Conservation (phyloP, 2,797 vertebrate species). For the Myotis vivesi region DNA sequence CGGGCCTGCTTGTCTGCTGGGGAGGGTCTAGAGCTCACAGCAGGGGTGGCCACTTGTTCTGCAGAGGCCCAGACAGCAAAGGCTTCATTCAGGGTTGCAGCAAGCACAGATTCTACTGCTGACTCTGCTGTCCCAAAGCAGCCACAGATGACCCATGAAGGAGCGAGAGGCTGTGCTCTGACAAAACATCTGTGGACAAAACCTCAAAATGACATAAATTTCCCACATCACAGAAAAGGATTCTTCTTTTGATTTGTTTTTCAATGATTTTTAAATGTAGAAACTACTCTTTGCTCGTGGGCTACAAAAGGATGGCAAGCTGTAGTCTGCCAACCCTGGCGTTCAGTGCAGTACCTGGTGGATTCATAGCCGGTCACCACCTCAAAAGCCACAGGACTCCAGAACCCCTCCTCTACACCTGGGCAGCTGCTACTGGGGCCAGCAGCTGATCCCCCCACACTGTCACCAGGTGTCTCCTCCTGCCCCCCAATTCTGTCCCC, state of each 20-base stretch:
- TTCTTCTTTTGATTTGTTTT: background rate
- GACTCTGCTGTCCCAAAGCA: background rate
- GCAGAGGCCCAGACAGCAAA: too few relatives aligned
- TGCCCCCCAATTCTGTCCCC: background rate
- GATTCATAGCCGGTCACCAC: fast-evolving
- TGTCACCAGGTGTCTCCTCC: background rate
- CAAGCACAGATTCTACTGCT: fast-evolving
- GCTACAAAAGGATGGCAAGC: background rate
- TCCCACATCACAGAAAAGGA: background rate
- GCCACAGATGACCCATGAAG: too few relatives aligned
- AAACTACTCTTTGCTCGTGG: background rate
- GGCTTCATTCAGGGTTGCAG: background rate
- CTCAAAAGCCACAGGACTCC: background rate
- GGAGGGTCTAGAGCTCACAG: background rate
- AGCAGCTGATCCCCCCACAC: background rate
- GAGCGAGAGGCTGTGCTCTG: fast-evolving
- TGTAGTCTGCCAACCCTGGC: background rate
- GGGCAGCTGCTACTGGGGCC: background rate
- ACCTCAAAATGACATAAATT: background rate
- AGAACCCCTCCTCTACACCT: background rate
- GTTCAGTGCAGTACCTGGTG: fast-evolving
- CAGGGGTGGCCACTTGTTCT: fast-evolving
- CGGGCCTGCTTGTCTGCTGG: background rate
- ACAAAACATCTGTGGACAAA: background rate
- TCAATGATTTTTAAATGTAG: background rate